phyloP scores from a whole-genome alignment of 2,113 vertebrate species.

The Calidris pugnax region DNA sequence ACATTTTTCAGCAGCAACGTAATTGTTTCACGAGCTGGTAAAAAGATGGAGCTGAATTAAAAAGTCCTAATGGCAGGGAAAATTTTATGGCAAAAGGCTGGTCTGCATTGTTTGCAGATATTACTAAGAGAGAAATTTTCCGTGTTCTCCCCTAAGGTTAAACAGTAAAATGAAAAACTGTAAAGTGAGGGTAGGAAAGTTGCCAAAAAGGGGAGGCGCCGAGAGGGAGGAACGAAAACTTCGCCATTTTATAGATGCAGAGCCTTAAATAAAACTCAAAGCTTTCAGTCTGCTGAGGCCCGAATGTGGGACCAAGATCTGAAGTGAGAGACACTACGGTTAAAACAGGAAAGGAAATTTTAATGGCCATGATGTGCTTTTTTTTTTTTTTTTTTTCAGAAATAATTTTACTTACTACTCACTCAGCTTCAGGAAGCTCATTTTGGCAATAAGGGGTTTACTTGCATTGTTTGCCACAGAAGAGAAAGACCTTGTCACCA shows the following conservation, averaged over 20 bases:
- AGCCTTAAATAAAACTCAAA: slow-evolving; percentile 35
- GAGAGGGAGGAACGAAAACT: slow-evolving; percentile 40
- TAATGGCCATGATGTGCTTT: neutral
- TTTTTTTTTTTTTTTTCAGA: neutral
- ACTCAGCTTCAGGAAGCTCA: neutral
- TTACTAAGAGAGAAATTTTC: slow-evolving; percentile 25
- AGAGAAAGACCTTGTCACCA: neutral
- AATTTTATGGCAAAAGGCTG: slow-evolving; percentile 15
- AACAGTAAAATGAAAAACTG: slow-evolving; percentile 9
- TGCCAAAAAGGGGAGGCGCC: slow-evolving; percentile 36
- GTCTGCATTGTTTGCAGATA: slow-evolving; percentile 21
- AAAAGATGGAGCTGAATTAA: slow-evolving; percentile 44
- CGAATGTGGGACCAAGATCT: neutral
- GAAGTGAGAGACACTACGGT: neutral
- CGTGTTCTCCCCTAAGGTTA: neutral
- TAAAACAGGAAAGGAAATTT: neutral
- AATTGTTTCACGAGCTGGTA: slow-evolving; percentile 41
- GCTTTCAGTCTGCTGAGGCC: neutral
- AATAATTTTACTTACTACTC: neutral
- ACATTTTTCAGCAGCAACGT: slow-evolving; percentile 32
- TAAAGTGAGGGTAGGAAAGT: slow-evolving; percentile 35
- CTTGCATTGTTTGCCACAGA: neutral
- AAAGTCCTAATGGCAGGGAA: slow-evolving; percentile 36
- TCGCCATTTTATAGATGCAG: neutral
- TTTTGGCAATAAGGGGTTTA: neutral